Evolutionary conservation across 2,113 vertebrate species (phyloP), one percentile per base, ranked within the genome.

Genomic region (Origma solitaria): DNA sequence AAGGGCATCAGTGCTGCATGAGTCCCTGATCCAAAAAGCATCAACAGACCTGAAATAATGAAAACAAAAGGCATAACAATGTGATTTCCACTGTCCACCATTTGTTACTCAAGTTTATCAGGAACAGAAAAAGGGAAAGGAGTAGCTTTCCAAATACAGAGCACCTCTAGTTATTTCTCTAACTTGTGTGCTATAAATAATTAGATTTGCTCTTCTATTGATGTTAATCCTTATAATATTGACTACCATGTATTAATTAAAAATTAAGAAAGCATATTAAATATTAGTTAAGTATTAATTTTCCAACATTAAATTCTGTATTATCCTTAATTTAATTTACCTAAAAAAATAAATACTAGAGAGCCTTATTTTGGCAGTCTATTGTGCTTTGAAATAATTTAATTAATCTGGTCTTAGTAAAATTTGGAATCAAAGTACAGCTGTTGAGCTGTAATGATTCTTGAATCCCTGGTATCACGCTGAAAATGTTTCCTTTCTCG

Each of bases 261-360:
- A 95, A 94, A 95, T 90, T 92, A 92, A 95, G 79, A 50, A 94
- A 82, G 20, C 5, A 88, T 92, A 95, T 92, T 95, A 80, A 96
- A 94, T 73, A 88, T 91, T 76, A 94, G 68, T 84, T 95, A 95
- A 94, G 65, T 45, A 92, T 92, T 94, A 82, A 30, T 96, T 89
- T 92, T 87, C 49, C 28, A 79, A 90, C 91, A 95, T 94, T 91
- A 94, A 94, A 96, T 93, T 94, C 76, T 95, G 85, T 70, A 87
- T 96, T 89, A 94, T 15, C 68, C 16, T 85, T 97, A 96, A 96
- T 97, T 96, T 92, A 96, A 96, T 97, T 96, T 96, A 83, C 64
- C 64, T 51, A 75, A 89, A 87, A 86, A 61, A 96, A 96, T 90
- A 90, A 96, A 95, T 87, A 50, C 11, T 49, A 78, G 82, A 83